A percentile compares a stretch with the other conserved stretches of the same genome.
phyloP scores from a whole-genome alignment of 1,140 invertebrate species.

The Mya arenaria region DNA sequence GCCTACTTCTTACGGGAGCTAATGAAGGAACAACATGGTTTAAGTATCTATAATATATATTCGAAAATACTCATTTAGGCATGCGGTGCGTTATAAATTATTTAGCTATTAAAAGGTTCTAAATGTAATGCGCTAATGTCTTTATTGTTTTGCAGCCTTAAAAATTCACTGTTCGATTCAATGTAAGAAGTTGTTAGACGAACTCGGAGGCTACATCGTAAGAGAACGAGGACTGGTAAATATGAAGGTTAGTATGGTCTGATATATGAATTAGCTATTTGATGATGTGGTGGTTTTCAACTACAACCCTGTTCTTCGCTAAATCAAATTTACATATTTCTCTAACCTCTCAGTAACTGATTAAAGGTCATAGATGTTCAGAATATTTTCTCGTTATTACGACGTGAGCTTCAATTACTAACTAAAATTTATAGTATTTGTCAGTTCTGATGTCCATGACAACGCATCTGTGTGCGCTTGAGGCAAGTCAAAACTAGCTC shows the following conservation, averaged over 20 bases:
- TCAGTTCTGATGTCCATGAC: too few species aligned
- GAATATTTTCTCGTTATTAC: background rate
- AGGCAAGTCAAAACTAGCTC: background rate
- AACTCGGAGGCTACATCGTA: slow-evolving; percentile 90
- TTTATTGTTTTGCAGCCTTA: slow-evolving; percentile 84
- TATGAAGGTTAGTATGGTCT: slow-evolving; percentile 88
- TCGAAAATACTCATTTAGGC: too few species aligned
- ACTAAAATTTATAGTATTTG: background rate
- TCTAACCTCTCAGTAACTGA: background rate
- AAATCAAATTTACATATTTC: too few species aligned
- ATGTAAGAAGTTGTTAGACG: slow-evolving; percentile 88
- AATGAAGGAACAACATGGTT: background rate
- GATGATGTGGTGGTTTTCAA: background rate
- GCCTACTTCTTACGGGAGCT: too few species aligned
- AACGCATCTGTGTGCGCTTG: too few species aligned
- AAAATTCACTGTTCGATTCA: slow-evolving; percentile 91
- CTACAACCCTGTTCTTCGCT: background rate
- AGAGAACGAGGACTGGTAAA: slow-evolving; percentile 91
- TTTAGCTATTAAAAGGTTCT: background rate
- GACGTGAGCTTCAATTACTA: background rate
- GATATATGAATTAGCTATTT: background rate
- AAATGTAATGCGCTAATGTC: background rate
- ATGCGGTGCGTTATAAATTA: too few species aligned
- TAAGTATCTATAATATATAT: background rate
- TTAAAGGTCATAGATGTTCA: too few species aligned